Evolutionary conservation across 2,113 vertebrate species (phyloP).

Genomic region (Callocephalon fimbriatum): DNA sequence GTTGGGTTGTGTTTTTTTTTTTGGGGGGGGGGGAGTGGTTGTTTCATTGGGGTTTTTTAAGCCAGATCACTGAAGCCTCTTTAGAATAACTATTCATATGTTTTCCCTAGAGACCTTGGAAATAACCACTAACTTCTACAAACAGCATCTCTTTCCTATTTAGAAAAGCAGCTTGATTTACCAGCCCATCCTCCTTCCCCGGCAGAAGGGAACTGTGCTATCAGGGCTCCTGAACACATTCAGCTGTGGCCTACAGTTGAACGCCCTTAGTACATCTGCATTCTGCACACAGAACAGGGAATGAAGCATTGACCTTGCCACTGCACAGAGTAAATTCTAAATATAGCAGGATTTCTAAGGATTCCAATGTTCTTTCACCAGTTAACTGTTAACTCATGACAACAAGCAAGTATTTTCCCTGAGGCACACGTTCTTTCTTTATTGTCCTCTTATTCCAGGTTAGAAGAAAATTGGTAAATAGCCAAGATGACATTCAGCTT

Average conservation of each 20-base stretch:
- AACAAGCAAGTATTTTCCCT: not conserved
- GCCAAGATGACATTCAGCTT: not conserved
- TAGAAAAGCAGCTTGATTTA: not conserved
- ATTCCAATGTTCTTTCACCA: constrained; percentile 9
- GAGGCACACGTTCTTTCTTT: not conserved
- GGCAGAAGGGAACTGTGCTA: not conserved
- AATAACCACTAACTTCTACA: not conserved
- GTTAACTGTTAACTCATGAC: constrained; percentile 38
- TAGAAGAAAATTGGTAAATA: not conserved
- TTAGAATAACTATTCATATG: not conserved
- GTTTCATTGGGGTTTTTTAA: not conserved
- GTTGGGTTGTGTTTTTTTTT: fast-evolving
- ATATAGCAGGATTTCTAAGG: not conserved
- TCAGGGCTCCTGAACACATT: not conserved
- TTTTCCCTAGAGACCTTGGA: not conserved
- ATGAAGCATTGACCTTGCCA: not conserved
- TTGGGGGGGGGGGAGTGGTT: no score
- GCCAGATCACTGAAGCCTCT: not conserved
- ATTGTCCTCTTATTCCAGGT: not conserved
- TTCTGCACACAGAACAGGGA: not conserved
- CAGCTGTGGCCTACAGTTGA: not conserved
- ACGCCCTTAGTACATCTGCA: not conserved
- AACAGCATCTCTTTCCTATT: not conserved
- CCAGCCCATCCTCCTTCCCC: fast-evolving
- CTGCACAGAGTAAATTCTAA: not conserved